A percentile compares a stretch with the other conserved stretches of the same genome.
Evolutionary conservation across 2,797 vertebrate species (phyloP).

Genomic region (Carapus acus): DNA sequence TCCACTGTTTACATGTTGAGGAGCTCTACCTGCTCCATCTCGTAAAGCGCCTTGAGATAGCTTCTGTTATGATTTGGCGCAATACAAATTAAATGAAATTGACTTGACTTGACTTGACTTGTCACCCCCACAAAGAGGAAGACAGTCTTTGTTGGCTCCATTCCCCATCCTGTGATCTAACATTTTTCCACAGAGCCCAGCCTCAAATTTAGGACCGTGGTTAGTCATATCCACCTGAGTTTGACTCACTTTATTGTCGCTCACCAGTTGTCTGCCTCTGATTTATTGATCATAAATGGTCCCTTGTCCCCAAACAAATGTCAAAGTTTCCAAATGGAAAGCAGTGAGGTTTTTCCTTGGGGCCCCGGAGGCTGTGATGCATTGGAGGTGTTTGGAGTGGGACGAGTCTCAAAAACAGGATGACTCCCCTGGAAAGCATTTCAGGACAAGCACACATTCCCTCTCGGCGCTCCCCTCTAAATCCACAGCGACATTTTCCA

Average conservation of each 20-base stretch:
- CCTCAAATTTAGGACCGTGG: background rate
- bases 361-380: slow-evolving; percentile 34
- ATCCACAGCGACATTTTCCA: no score
- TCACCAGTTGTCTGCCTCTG: slow-evolving; percentile 1
- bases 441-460: no score
- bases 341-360: background rate
- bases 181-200: slow-evolving; percentile 6
- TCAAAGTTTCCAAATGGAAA: slow-evolving; percentile 34
- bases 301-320: background rate
- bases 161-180: background rate
- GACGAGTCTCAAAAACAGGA: slow-evolving; percentile 45
- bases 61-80: no score
- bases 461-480: slow-evolving; percentile 7
- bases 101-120: no score
- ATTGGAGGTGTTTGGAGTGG: slow-evolving; percentile 44
- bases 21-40: no score
- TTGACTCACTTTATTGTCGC: slow-evolving; percentile 27
- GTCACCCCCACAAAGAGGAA: no score
- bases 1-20: no score
- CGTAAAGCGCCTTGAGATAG: no score
- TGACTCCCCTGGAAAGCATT: slow-evolving; percentile 22
- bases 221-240: slow-evolving; percentile 10
- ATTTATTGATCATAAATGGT: background rate
- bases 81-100: no score
- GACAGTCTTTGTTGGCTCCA: no score